Evolutionary conservation across 2,113 vertebrate genomes (phyloP).

Genomic region (Eonycteris spelaea): DNA sequence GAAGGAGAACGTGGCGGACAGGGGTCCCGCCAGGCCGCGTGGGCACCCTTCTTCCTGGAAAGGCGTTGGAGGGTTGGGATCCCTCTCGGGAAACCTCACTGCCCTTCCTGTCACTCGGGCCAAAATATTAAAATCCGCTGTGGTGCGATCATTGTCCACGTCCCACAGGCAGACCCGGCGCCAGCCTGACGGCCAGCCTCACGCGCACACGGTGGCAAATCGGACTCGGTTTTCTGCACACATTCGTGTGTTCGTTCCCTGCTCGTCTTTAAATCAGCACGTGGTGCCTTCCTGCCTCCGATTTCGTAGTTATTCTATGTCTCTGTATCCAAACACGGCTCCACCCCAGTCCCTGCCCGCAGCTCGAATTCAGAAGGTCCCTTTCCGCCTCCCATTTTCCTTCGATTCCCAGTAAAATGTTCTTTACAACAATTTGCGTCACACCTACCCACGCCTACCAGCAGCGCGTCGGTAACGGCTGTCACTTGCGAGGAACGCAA

Average conservation of each 20-base stretch:
- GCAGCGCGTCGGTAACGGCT: fast-evolving
- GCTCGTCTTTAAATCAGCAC: fast-evolving
- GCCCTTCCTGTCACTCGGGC: background rate
- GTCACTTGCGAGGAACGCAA: fast-evolving
- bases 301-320: background rate
- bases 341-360: fast-evolving
- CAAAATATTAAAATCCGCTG: no score
- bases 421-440: background rate
- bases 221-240: fast-evolving
- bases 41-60: fast-evolving
- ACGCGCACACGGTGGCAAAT: fast-evolving
- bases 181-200: fast-evolving
- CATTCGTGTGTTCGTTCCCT: background rate
- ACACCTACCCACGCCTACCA: background rate
- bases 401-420: background rate
- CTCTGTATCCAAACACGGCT: background rate
- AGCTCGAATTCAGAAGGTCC: background rate
- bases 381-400: background rate
- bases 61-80: fast-evolving
- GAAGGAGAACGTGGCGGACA: no score
- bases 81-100: fast-evolving
- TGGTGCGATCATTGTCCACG: no score
- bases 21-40: no score
- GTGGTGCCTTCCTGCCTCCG: fast-evolving
- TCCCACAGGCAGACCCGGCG: fast-evolving